These are phyloP conservation scores for Chromoteleia sp. DNA, from an alignment of 2,888 invertebrate species.

Conservation along the genomic window DNA sequence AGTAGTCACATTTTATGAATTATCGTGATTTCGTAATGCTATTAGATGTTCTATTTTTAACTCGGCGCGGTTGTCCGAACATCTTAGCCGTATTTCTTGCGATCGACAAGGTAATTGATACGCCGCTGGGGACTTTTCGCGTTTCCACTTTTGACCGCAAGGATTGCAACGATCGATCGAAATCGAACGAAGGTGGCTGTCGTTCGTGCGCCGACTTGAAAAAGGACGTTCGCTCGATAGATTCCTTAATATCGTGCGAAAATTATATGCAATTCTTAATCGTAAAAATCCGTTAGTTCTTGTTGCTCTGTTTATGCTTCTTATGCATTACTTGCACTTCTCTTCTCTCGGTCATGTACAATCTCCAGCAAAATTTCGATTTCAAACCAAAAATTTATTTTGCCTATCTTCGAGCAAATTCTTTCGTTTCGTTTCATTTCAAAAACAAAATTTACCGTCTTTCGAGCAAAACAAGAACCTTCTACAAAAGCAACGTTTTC, in stretches of 20 bases:
- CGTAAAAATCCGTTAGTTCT: constrained; percentile 59
- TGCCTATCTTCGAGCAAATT: no score
- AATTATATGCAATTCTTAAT: constrained; percentile 37
- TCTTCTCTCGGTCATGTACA: constrained; percentile 64
- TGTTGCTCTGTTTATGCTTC: constrained; percentile 56
- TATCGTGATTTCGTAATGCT: constrained; percentile 36
- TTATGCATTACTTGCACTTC: constrained; percentile 66
- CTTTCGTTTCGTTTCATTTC: no score
- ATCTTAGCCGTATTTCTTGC: constrained; percentile 41
- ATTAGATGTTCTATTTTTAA: constrained; percentile 44
- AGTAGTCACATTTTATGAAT: constrained; percentile 3
- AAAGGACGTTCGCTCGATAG: constrained; percentile 7
- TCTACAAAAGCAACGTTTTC: no score
- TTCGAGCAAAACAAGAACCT: no score
- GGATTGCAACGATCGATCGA: constrained; percentile 55
- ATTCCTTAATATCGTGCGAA: constrained; percentile 24
- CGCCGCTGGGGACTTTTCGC: constrained; percentile 48
- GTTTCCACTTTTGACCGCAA: constrained; percentile 60
- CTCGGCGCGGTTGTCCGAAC: constrained; percentile 16
- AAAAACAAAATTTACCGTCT: no score
- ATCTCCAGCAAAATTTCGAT: constrained; percentile 32
- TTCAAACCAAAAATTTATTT: no score
- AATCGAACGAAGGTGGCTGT: constrained; percentile 10
- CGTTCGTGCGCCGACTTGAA: background rate
- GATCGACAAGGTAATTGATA: constrained; percentile 46